Evolutionary conservation across 2,888 invertebrate genomes (phyloP), one percentile per base, ranked within the genome.

Genomic region (Alcis repandata): DNA sequence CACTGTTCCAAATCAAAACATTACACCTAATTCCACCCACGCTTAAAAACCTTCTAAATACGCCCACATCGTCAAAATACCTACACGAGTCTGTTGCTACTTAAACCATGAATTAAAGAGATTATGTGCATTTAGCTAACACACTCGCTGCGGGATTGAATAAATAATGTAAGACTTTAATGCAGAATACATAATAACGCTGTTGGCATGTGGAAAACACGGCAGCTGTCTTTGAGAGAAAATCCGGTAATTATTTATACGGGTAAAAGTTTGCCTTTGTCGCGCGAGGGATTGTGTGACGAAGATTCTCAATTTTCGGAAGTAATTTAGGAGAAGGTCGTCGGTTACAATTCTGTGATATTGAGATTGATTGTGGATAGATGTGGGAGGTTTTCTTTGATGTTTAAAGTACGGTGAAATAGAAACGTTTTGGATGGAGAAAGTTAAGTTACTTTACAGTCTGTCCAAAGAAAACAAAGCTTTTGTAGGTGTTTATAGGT

Each of bases 251-350:
- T 65, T 65, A 65, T 60, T 60, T 60, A 57, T 46, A 38, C 13
- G 48, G 51, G 53, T 46, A 57, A 59, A 65, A 59, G 54, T 52
- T 60, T 36, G 36, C 54, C 54, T 59, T 64, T 59, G 64, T 64
- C 59, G 54, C 59, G 48, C 40, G 11, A 1, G 17, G 64, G 62
- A 63, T 72, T 68, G 45, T 52, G 56, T 67, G 68, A 68, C 71
- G 67, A 69, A 71, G 69, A 70, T 70, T 69, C 68, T 62, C 69
- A 61, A 68, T 68, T 64, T 60, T 49, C 40, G 43, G 46, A 68
- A 70, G 69, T 72, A 70, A 72, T 70, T 63, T 65, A 43, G 43
- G 49, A 27, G 33, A 48, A 64, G 41, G 59, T 64, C 54, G 53
- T 19, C 19, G 54, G 46, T 49, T 54, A 64, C 38, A 56, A 54